Conservation (phyloP, 2,113 vertebrate species). For the Tragelaphus buxtoni region DNA sequence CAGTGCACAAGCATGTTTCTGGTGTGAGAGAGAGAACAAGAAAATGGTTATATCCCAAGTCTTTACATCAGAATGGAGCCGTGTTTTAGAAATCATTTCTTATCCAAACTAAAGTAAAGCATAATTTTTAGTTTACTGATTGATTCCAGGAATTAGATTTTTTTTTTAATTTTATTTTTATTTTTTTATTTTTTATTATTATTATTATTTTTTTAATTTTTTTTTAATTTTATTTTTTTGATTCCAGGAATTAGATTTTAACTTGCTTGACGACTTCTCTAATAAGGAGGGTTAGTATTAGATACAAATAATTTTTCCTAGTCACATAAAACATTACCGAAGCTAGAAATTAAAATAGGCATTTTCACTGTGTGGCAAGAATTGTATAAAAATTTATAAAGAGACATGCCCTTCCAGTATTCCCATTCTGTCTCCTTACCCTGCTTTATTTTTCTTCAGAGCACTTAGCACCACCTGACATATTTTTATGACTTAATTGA, state of each 20-base stretch:
- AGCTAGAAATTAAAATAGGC: background rate
- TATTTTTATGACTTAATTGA: background rate
- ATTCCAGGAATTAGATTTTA: slow-evolving; percentile 14
- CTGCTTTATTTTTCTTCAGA: background rate
- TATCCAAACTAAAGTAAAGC: background rate
- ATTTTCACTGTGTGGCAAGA: slow-evolving; percentile 1
- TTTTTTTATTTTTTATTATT: no score
- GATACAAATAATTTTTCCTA: slow-evolving; percentile 9
- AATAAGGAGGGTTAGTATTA: background rate
- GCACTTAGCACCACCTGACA: background rate
- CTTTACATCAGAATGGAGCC: background rate
- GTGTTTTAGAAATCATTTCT: background rate
- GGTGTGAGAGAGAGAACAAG: background rate
- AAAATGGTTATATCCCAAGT: background rate
- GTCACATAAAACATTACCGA: background rate
- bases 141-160: background rate
- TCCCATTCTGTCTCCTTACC: background rate
- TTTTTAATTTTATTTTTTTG: no score
- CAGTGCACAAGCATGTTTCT: rapidly evolving
- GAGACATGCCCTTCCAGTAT: background rate
- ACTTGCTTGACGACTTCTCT: background rate
- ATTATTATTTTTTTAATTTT: no score
- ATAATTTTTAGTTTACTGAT: background rate
- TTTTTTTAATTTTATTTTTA: no score
- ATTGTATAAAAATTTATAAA: background rate